Base-by-base conservation (phyloP, 2,113 vertebrate genomes). In the Limanda limanda region DNA sequence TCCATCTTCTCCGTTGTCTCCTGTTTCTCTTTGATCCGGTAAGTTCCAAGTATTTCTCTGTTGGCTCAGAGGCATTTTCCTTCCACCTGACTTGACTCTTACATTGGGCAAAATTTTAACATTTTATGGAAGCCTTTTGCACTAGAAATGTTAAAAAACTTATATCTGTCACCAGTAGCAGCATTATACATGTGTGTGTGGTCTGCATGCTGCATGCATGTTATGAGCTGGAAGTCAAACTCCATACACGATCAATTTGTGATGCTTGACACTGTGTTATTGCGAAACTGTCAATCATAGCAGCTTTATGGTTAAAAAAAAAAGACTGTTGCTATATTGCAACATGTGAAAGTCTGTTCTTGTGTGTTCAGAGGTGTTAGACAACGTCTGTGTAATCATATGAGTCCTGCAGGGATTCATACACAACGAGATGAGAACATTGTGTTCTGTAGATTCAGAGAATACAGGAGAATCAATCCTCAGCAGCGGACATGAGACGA, bases 21-120 rank as follows among this genome's bases (percentile, higher is more conserved):
- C 63, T 73, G 24, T 82, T 65, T 25, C 17, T 2, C 69, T 90
- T 84, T 84, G 70, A 82, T 88, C 73, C 66, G 17, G 37, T 27
- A 13, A 66, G 31, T 81, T 73, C n/a, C 48, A 65, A 68, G 24
- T 61, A 62, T 31, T 76, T 59, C 76, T 77, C 24, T 37, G 6
- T 31, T 71, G 42, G 80, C 66, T 65, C 0, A 52, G 45, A 78
- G 77, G 74, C 57, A 21, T 82, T 86, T 72, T 56, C 66, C 73
- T 72, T 76, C 66, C 65, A 57, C 64, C 80, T 59, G 12, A 80
- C 65, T 86, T 71, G 62, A 84, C 73, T 74, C 54, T 63, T 65
- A 75, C 81, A 65, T 10, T 35, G 52, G 37, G 62, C 27, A 25
- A 67, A 66, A 73, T 78, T 61, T 74, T 35, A 21, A 5, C 45